Percentiles rank a stretch among this genome's conserved stretches.
phyloP scores from a whole-genome alignment of 2,888 invertebrate species.

The Orgyia antiqua region DNA sequence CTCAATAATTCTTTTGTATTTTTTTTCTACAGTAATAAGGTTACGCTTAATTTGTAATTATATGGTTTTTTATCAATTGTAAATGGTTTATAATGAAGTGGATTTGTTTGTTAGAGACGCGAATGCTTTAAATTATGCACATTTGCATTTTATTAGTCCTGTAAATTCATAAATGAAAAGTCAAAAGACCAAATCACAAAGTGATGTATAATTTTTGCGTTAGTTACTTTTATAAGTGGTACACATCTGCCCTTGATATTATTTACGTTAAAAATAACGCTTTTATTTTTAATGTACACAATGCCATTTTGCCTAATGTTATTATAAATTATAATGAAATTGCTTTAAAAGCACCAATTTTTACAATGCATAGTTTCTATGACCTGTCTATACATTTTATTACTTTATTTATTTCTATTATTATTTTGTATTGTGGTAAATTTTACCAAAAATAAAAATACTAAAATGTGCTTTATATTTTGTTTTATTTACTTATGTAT shows the following conservation, averaged over 20 bases:
- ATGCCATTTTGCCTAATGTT: slow-evolving; percentile 79
- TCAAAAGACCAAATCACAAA: slow-evolving; percentile 72
- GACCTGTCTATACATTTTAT: slow-evolving; percentile 77
- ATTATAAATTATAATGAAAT: slow-evolving; percentile 76
- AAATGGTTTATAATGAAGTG: slow-evolving; percentile 35
- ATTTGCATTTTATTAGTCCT: slow-evolving; percentile 61
- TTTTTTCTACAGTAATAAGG: no score
- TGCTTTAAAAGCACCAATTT: slow-evolving; percentile 78
- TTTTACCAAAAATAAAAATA: slow-evolving; percentile 78
- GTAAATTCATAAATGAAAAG: slow-evolving; percentile 35
- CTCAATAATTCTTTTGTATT: slow-evolving; percentile 31
- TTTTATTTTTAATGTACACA: slow-evolving; percentile 77
- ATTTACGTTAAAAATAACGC: slow-evolving; percentile 72
- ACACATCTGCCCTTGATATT: slow-evolving; percentile 73
- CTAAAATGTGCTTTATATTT: slow-evolving; percentile 74
- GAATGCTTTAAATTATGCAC: slow-evolving; percentile 50
- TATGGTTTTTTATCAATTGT: slow-evolving; percentile 23
- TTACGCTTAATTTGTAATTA: slow-evolving; percentile 19
- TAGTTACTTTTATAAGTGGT: slow-evolving; percentile 50
- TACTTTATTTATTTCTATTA: slow-evolving; percentile 77
- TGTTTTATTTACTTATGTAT: slow-evolving; percentile 54
- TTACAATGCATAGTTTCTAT: slow-evolving; percentile 76
- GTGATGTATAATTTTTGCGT: slow-evolving; percentile 62
- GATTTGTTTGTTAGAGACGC: slow-evolving; percentile 27
- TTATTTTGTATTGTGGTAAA: slow-evolving; percentile 78